A percentile compares a stretch with the other conserved stretches of the same genome.
These are phyloP conservation scores for Euwallacea fornicatus DNA, from an alignment of 1,140 invertebrate genomes.

Conservation along the genomic window DNA sequence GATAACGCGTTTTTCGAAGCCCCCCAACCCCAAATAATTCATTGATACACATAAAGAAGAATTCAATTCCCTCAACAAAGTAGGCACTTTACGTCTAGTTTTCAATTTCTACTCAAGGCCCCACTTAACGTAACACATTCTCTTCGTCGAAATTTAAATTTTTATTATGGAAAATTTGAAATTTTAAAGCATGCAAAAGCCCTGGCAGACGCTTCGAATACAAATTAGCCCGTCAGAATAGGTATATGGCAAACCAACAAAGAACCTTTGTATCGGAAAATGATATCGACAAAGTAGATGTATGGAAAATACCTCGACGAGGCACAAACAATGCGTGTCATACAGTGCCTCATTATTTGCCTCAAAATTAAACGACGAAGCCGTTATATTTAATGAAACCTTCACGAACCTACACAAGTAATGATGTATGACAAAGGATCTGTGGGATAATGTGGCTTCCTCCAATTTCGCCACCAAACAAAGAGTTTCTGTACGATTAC, in stretches of 20 bases:
- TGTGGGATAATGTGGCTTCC: background rate
- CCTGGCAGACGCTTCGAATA: conserved; percentile 8
- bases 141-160: conserved; percentile 2
- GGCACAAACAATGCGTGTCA: background rate
- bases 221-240: background rate
- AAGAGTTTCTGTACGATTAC: background rate
- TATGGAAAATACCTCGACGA: background rate
- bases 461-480: conserved; percentile 1
- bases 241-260: background rate
- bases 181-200: conserved; percentile 6
- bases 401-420: background rate
- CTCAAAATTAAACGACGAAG: background rate
- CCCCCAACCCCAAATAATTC: too few species aligned
- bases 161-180: conserved; percentile 3
- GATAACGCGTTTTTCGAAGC: too few species aligned
- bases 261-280: conserved; percentile 4
- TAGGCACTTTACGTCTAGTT: too few species aligned
- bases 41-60: too few species aligned
- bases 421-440: too few species aligned
- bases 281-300: background rate
- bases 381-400: background rate
- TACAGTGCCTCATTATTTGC: background rate
- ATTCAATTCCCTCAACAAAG: too few species aligned
- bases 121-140: background rate
- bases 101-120: background rate